A percentile compares a stretch with the other conserved stretches of the same genome.
These are phyloP conservation scores for Oryzias dopingdopingensis DNA, from an alignment of 2,797 vertebrate species.

Conservation along the genomic window DNA sequence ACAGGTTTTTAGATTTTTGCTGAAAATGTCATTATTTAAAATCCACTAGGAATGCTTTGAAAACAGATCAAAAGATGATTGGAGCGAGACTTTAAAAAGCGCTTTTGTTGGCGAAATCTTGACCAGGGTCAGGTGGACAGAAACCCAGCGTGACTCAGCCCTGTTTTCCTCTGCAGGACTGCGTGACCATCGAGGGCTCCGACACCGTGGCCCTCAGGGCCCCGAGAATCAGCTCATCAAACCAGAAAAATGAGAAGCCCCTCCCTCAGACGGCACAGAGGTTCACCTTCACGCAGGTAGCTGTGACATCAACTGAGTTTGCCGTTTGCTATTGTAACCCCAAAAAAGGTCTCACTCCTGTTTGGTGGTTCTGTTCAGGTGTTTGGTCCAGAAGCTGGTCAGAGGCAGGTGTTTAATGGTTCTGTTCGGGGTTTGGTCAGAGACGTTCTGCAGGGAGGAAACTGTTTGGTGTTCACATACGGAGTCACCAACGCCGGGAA, in stretches of 20 bases:
- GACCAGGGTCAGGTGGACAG: neutral
- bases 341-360: neutral
- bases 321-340: no score
- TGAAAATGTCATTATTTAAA: no score
- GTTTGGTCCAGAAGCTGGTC: slow-evolving; percentile 85
- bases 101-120: neutral
- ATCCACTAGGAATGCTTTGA: no score
- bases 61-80: no score
- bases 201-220: slow-evolving; percentile 82
- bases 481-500: slow-evolving; percentile 94
- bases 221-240: slow-evolving; percentile 70
- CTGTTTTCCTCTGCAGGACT: slow-evolving; percentile 69
- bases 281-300: slow-evolving; percentile 90
- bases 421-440: slow-evolving; percentile 81
- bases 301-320: neutral
- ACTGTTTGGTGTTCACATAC: slow-evolving; percentile 90
- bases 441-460: slow-evolving; percentile 85
- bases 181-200: slow-evolving; percentile 79
- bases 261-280: slow-evolving; percentile 81
- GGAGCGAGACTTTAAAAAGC: no score
- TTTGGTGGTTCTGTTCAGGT: slow-evolving; percentile 71
- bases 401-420: slow-evolving; percentile 87
- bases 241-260: slow-evolving; percentile 80
- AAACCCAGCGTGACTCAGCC: neutral
- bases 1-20: no score